Evolutionary conservation across 37 sponge, comb jelly and placozoan species (phyloP).

Genomic region (Spongilla lacustris): DNA sequence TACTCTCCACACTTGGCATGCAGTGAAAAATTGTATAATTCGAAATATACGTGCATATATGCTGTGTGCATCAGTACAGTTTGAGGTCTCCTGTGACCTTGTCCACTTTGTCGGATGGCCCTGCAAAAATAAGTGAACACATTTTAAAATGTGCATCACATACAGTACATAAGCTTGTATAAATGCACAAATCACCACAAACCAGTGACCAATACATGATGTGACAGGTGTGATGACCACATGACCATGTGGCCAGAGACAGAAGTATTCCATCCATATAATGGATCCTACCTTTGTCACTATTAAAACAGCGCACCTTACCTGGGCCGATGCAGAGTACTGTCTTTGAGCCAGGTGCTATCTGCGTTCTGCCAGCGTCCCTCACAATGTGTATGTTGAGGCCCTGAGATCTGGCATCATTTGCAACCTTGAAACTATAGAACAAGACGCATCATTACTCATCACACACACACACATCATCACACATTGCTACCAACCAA

Average conservation of each 20-base stretch:
- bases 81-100: conserved; percentile 88
- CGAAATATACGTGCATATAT: not conserved
- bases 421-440: conserved; percentile 24
- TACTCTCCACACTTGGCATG: not conserved
- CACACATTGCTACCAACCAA: not conserved
- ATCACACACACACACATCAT: not conserved
- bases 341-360: conserved; percentile 95
- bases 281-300: not conserved
- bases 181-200: too few species aligned
- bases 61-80: conserved; percentile 54
- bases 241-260: too few species aligned
- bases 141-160: too few species aligned
- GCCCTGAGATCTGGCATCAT: conserved; percentile 43
- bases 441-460: not conserved
- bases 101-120: conserved; percentile 62
- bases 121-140: conserved; percentile 26
- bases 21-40: not conserved
- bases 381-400: conserved; percentile 82
- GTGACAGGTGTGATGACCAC: too few species aligned
- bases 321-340: conserved; percentile 96
- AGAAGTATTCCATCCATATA: too few species aligned
- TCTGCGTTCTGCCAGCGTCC: conserved; percentile 99
- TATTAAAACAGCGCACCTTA: not conserved
- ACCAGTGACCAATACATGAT: too few species aligned
- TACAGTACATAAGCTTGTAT: too few species aligned